Base-by-base conservation (phyloP, 2,797 vertebrate species). In the Cynodonichthys magdalenae region DNA sequence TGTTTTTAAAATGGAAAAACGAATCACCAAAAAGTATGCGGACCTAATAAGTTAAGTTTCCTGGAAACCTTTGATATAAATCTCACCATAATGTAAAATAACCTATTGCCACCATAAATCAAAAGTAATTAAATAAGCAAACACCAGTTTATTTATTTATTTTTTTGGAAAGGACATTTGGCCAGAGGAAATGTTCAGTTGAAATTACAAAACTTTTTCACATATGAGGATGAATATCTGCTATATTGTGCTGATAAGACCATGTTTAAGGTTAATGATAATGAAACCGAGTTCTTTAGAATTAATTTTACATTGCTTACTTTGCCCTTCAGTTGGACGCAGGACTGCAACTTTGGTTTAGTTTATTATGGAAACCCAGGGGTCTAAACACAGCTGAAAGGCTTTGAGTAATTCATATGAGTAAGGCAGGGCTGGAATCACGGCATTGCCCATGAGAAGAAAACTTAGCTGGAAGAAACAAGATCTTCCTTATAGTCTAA, bases 1-100 rank as follows among this genome's bases (percentile, higher is more conserved):
- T 24, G 24, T 24, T 24, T 24, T 24, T 24, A 24, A 24, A 24
- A 24, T 24, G 24, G 3, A 24, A 24, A 24, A 24, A 24, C 2
- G 24, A 24, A 24, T 24, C 24, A 24, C 3, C 24, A 24, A 24
- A 24, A 24, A 24, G 24, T 24, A 24, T 3, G n/a, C n/a, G n/a
- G n/a, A n/a, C n/a, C 83, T 92, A 92, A 91, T 92, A 87, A 86
- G 83, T 79, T 82, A 74, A 78, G 84, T 85, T 89, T 92, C 92
- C 88, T 55, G 66, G 75, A 92, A 91, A 93, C 92, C 91, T 93
- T 93, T 92, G 89, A 89, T 87, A 92, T 93, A 91, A 92, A 92
- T 93, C 86, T 90, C 9, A 17, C 49, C 44, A 45, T 88, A 89
- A 90, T 80, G 69, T 76, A 53, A 77, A 82, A 85, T 84, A 83